A percentile compares a stretch with the other conserved stretches of the same genome.
phyloP scores from a whole-genome alignment of 1,140 invertebrate species.

The Oreohelix idahoensis region DNA sequence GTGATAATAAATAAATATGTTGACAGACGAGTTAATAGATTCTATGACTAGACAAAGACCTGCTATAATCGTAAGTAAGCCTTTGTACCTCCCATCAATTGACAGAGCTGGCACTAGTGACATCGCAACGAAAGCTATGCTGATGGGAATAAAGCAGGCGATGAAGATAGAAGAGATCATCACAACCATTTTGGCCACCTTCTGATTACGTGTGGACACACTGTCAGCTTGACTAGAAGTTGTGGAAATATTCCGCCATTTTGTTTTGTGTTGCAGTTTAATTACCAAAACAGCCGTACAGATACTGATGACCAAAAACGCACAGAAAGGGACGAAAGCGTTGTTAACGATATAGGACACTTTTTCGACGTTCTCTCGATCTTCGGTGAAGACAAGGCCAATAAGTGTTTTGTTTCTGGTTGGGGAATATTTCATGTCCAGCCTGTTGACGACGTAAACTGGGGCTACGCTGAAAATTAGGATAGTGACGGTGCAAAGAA shows the following conservation, averaged over 20 bases:
- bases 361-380: background rate
- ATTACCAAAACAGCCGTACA: background rate
- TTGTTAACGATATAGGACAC: background rate
- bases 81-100: background rate
- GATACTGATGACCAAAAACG: background rate
- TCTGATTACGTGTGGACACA: background rate
- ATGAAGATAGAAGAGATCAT: background rate
- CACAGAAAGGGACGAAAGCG: background rate
- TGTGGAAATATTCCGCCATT: background rate
- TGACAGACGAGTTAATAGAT: background rate
- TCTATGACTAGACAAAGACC: background rate
- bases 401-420: background rate
- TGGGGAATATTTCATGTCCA: background rate
- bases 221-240: background rate
- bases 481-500: background rate
- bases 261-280: background rate
- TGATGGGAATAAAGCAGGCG: background rate
- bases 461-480: background rate
- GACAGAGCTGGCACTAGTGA: background rate
- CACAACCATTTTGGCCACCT: background rate
- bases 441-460: background rate
- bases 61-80: background rate
- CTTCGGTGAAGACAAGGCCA: background rate
- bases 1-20: constrained; percentile 3
- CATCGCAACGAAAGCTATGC: background rate